Percentiles rank a stretch among this genome's conserved stretches.
These are phyloP conservation scores for Scalopus aquaticus DNA, from an alignment of 2,113 vertebrate species.

Conservation along the genomic window DNA sequence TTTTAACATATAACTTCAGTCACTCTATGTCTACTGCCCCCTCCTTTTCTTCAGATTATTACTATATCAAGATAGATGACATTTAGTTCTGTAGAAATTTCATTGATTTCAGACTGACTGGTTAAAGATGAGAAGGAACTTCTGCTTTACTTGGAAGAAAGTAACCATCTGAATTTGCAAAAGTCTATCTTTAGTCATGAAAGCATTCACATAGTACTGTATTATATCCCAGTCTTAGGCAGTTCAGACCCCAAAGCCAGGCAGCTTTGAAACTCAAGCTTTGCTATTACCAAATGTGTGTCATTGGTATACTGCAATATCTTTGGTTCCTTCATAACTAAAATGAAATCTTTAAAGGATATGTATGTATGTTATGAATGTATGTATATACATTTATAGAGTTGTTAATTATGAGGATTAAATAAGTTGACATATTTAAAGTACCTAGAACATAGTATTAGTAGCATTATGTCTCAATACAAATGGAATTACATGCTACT, in stretches of 20 bases:
- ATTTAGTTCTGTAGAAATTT: neutral
- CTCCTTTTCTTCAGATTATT: too few relatives aligned
- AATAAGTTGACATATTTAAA: neutral
- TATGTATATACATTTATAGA: neutral
- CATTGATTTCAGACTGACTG: neutral
- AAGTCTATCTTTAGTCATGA: neutral
- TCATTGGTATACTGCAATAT: neutral
- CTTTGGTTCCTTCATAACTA: neutral
- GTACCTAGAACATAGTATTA: neutral
- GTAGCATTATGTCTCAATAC: neutral
- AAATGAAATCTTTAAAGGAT: neutral
- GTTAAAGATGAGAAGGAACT: neutral
- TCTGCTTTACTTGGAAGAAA: constrained; percentile 8
- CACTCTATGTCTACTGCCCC: too few relatives aligned
- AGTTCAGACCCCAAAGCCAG: neutral
- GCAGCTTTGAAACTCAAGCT: neutral
- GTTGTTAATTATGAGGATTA: neutral
- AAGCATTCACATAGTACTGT: neutral
- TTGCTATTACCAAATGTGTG: neutral
- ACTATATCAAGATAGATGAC: too few relatives aligned
- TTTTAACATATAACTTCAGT: too few relatives aligned
- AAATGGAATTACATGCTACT: neutral
- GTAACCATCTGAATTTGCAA: neutral
- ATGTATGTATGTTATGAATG: neutral
- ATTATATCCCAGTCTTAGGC: neutral